These are phyloP conservation scores for Deilephila elpenor DNA, from an alignment of 2,888 invertebrate species.

Conservation along the genomic window DNA sequence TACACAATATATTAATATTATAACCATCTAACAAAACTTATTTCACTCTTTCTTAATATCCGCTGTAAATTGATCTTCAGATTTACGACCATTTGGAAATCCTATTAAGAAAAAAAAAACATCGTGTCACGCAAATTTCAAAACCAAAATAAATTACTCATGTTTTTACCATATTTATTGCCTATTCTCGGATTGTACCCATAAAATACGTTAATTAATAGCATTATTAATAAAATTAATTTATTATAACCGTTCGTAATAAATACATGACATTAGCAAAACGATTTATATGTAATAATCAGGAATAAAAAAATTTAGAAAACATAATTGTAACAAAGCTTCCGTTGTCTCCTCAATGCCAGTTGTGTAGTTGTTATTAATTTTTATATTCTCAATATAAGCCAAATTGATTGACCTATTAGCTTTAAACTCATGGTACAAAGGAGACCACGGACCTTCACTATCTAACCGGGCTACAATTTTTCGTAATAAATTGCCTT, in stretches of 20 bases:
- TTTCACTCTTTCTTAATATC: not conserved
- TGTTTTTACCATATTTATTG: not conserved
- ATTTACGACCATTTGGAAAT: not conserved
- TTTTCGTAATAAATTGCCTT: too few relatives aligned
- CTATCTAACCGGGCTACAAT: too few relatives aligned
- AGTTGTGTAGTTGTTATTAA: too few relatives aligned
- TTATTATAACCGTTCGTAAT: constrained; percentile 3
- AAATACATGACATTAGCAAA: constrained; percentile 20
- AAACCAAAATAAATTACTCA: constrained; percentile 1
- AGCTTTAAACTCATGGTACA: too few relatives aligned
- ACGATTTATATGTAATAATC: constrained; percentile 18
- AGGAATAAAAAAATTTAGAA: constrained; percentile 18
- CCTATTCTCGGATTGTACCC: not conserved
- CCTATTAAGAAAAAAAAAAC: not conserved
- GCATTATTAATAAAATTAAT: constrained; percentile 22
- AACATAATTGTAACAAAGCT: too few relatives aligned
- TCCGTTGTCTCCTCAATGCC: too few relatives aligned
- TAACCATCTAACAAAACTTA: not conserved
- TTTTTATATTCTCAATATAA: too few relatives aligned
- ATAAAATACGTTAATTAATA: constrained; percentile 13
- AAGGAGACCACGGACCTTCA: too few relatives aligned
- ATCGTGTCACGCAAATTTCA: constrained; percentile 11
- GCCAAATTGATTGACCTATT: too few relatives aligned
- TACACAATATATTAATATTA: not conserved
- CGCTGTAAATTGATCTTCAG: not conserved